Base-by-base conservation (phyloP, 1,140 invertebrate species). In the Bicyclus anynana region DNA sequence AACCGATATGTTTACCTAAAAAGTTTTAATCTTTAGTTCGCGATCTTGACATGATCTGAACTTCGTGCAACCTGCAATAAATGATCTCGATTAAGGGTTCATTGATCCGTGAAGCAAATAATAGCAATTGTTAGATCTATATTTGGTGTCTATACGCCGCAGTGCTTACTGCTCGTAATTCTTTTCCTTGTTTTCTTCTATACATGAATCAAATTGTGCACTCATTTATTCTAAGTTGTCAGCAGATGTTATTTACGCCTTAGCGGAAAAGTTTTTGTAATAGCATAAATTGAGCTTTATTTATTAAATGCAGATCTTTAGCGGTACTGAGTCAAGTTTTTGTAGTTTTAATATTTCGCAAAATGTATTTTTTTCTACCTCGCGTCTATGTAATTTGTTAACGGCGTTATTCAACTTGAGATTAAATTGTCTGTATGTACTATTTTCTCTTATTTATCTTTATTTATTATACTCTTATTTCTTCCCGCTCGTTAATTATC, bases 1-100 rank as follows among this genome's bases (percentile, higher is more conserved):
- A 56, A 59, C 68, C 68, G 81, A 84, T 74, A 75, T 80, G 74
- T 79, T 83, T 82, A 74, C 77, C 73, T 72, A 77, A 81, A 69
- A 69, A 64, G 70, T 58, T 69, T 56, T 69, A 73, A 77, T 82
- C 79, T 72, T 48, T 17, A 53, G 69, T 63, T 82, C 69, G 72
- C 74, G 72, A 81, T 83, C 78, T 79, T 70, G 74, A 78, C 71
- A 71, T 71, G 67, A 73, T 67, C 62, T 67, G 67, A 72, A 73
- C 72, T 73, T 81, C 78, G 78, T 80, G 80, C 66, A 76, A 73
- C 68, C 67, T 73, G 66, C 66, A 71, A 67, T 69, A 59, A 59
- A 59, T 53, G 58, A 67, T 70, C 67, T 44, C 57, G 66, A 69
- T 69, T 67, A 46, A 44, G 48, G 44, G 70, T 66, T 69, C 65